Percentiles rank a stretch among this genome's conserved stretches.
phyloP scores from a whole-genome alignment of 2,888 invertebrate genomes.

The Nipponacmea schrenckii region DNA sequence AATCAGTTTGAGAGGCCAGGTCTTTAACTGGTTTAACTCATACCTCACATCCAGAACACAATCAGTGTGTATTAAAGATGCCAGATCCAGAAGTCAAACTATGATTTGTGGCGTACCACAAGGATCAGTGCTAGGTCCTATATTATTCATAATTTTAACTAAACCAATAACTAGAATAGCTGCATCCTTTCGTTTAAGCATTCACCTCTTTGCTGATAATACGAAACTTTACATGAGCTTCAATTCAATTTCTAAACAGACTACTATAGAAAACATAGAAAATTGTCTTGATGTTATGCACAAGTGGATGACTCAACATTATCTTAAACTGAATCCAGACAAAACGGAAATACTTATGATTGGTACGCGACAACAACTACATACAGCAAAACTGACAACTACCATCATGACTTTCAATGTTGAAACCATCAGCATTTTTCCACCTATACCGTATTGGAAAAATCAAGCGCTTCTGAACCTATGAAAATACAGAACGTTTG shows the following conservation, averaged over 20 bases:
- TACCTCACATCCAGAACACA: too few relatives aligned
- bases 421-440: background rate
- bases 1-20: too few relatives aligned
- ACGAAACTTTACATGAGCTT: background rate
- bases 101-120: background rate
- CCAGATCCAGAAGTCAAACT: background rate
- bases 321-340: background rate
- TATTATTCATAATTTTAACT: background rate
- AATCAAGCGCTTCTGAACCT: background rate
- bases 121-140: background rate
- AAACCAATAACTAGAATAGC: background rate
- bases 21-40: too few relatives aligned
- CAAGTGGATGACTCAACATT: background rate
- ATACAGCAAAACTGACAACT: background rate
- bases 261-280: background rate
- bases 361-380: too few relatives aligned
- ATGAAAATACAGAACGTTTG: background rate
- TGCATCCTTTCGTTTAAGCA: background rate
- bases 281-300: too few relatives aligned
- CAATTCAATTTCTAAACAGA: background rate
- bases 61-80: background rate
- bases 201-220: background rate
- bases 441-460: background rate
- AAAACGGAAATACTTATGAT: background rate
- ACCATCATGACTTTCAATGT: background rate